A percentile compares a stretch with the other conserved stretches of the same genome.
These are phyloP conservation scores for Cremastinae sp. DNA, from an alignment of 2,888 invertebrate species.

Conservation along the genomic window DNA sequence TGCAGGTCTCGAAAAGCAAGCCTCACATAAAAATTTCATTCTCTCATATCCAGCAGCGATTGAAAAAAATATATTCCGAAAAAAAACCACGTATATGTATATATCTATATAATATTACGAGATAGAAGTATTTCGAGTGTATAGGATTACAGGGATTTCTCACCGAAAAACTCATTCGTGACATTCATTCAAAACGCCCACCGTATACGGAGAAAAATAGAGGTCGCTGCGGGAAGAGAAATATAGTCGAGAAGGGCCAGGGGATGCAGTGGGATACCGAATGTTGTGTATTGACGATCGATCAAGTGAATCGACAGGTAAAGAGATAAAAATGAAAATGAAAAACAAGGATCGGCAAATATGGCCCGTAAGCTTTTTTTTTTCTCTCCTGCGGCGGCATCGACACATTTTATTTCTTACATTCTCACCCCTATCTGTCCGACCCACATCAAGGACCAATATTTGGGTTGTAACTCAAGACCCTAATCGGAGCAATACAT, in stretches of 20 bases:
- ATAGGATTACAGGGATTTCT: too few relatives aligned
- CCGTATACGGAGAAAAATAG: too few relatives aligned
- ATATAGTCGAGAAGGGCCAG: too few relatives aligned
- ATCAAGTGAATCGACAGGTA: constrained; percentile 3
- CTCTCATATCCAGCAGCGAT: neutral
- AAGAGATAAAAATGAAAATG: neutral
- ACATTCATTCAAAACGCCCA: too few relatives aligned
- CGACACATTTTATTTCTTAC: neutral
- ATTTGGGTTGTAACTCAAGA: constrained; percentile 48
- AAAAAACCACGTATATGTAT: too few relatives aligned
- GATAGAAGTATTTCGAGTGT: neutral
- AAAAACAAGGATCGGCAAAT: neutral
- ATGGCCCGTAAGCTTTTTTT: neutral
- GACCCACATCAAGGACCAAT: constrained; percentile 10
- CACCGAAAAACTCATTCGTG: too few relatives aligned
- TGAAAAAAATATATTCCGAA: too few relatives aligned
- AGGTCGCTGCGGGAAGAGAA: too few relatives aligned
- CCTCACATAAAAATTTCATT: constrained; percentile 6
- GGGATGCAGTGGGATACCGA: too few relatives aligned
- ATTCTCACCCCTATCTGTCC: constrained; percentile 6
- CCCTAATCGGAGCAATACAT: constrained; percentile 47
- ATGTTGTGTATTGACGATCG: neutral
- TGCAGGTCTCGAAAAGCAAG: neutral
- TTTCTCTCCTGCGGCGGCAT: neutral
- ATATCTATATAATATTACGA: neutral